Evolutionary conservation across 2,113 vertebrate species (phyloP).

Genomic region (Scophthalmus maximus): DNA sequence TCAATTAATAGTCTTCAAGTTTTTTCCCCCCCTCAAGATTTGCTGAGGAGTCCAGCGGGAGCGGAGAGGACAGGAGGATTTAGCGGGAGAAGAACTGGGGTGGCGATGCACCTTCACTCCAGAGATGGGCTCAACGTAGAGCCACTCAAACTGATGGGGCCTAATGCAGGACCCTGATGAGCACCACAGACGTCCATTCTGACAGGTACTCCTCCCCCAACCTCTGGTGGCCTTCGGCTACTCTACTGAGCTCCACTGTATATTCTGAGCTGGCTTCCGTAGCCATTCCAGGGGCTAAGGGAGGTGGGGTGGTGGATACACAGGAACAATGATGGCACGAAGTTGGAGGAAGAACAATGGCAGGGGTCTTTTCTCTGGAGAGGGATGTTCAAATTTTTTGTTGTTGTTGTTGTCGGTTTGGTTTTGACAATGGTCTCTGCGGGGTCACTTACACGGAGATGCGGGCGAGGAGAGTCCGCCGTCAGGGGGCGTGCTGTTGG

Average conservation of each 20-base stretch:
- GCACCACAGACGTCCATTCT: constrained; percentile 42
- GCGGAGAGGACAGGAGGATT: constrained; percentile 28
- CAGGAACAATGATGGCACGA: constrained; percentile 57
- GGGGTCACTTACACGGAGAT: constrained; percentile 95
- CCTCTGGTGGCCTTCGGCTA: no score
- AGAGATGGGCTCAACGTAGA: no score
- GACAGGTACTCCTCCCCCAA: constrained; percentile 21
- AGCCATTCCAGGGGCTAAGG: constrained; percentile 43
- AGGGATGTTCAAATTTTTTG: constrained; percentile 45
- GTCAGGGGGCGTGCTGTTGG: constrained; percentile 95
- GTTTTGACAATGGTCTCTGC: constrained; percentile 75
- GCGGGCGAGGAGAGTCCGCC: constrained; percentile 94
- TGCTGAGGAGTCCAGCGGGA: constrained; percentile 39
- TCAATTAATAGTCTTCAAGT: constrained; percentile 25
- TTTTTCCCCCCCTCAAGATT: constrained; percentile 11
- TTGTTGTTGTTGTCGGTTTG: constrained; percentile 45
- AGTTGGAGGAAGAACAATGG: constrained; percentile 67
- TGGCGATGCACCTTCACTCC: constrained; percentile 24
- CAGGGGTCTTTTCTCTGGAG: constrained; percentile 53
- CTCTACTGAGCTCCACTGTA: constrained; percentile 33
- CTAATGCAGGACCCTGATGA: constrained; percentile 58
- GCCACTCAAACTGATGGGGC: constrained; percentile 42
- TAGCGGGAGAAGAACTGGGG: constrained; percentile 33
- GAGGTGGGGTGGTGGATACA: constrained; percentile 58
- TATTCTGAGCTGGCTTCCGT: constrained; percentile 26